Conservation (phyloP, 37 sponge, comb jelly and placozoan species). For the Petrosia ficiformis region DNA sequence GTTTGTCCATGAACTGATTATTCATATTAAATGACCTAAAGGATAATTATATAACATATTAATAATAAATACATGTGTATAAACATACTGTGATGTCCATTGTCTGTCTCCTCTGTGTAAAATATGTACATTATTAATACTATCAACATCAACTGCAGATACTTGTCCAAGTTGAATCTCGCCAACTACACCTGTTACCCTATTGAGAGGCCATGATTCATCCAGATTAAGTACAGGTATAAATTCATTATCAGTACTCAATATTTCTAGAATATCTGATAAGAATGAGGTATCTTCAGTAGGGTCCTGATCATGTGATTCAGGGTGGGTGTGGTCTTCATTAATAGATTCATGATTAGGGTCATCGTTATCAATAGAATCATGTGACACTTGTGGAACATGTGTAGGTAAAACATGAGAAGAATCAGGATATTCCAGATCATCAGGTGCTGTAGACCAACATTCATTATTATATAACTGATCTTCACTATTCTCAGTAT, state of each 20-base stretch:
- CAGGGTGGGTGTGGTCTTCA: not conserved
- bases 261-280: not conserved
- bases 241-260: slow-evolving; percentile 14
- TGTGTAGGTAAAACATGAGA: slow-evolving; percentile 7
- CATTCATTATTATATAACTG: slow-evolving; percentile 7
- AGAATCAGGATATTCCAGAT: slow-evolving; percentile 25
- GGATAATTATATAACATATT: not conserved
- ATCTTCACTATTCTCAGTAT: slow-evolving; percentile 37
- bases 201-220: not conserved
- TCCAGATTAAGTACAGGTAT: slow-evolving; percentile 26
- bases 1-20: slow-evolving; percentile 35
- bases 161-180: slow-evolving; percentile 70
- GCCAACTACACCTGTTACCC: not conserved
- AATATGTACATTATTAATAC: slow-evolving; percentile 40
- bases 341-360: slow-evolving; percentile 2
- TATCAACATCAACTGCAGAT: slow-evolving; percentile 47
- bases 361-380: not conserved
- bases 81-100: slow-evolving; percentile 69
- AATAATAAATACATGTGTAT: not conserved
- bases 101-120: slow-evolving; percentile 63
- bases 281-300: not conserved
- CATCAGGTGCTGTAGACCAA: slow-evolving; percentile 4
- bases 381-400: not conserved
- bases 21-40: slow-evolving; percentile 60
- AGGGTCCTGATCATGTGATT: not conserved